Base-by-base conservation (phyloP, 2,888 invertebrate species). In the Pilophorus perplexus region DNA sequence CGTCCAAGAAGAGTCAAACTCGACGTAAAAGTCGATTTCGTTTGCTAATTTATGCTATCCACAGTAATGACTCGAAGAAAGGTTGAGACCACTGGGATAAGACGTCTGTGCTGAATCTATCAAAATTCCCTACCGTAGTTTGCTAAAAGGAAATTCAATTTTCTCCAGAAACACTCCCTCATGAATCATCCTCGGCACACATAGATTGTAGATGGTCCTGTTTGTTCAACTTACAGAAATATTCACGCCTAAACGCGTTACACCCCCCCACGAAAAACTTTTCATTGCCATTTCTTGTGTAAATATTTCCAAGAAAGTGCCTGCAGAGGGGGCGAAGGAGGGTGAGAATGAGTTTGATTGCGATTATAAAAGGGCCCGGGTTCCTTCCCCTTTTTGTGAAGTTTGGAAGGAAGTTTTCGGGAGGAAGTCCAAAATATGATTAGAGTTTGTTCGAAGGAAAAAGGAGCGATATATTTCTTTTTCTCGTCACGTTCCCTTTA, bases 401-500 rank as follows among this genome's bases (percentile, higher is more conserved):
- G 59, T 14, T 14, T 20, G n/a, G n/a, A n/a, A 27, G 62, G 62
- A 62, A 62, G 62, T 62, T 62, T 62, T 62, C n/a, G n/a, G 8
- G 48, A 28, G 33, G 40, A 25, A 62, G 46, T 48, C 62, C 48
- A 62, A 62, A 62, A 48, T 62, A 62, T 62, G 62, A 62, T 62
- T 62, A 62, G 62, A 62, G 62, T 62, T 62, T 44, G 62, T 59
- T 22, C 46, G 28, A 28, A 12, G 62, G 23, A 25, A 18, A 40
- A 20, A 46, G 48, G 33, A 14, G 48, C 62, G 62, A 62, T 62
- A 62, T 62, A 62, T 62, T 62, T 46, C 62, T 62, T 62, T n/a
- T 33, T 62, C 62, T 62, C 62, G 62, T 62, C 62, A 62, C 62
- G 62, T 62, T 40, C 48, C 52, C 62, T 62, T 62, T 62, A 62